These are phyloP conservation scores for Xenops minutus DNA, from an alignment of 2,797 vertebrate species.

Conservation along the genomic window DNA sequence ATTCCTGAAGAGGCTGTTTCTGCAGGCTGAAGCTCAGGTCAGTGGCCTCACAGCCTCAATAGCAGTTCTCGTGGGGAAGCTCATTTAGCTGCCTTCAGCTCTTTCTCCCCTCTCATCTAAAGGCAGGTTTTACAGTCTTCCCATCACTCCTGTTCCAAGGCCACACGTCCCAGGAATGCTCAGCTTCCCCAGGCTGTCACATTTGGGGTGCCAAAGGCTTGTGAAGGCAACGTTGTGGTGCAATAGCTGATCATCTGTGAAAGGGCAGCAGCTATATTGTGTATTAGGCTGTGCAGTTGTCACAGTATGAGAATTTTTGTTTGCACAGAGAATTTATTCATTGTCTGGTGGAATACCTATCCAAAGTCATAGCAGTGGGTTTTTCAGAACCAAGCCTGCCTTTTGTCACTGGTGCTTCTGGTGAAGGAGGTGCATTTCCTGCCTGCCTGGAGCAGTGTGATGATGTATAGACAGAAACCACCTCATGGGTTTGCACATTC, in stretches of 20 bases:
- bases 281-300: neutral
- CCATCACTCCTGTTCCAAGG: neutral
- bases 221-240: fast-evolving
- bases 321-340: neutral
- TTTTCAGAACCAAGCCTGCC: neutral
- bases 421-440: neutral
- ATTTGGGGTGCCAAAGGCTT: neutral
- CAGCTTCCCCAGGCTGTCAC: neutral
- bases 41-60: neutral
- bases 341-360: neutral
- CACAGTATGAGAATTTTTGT: too few relatives aligned
- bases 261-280: neutral
- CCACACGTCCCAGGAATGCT: neutral
- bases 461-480: neutral
- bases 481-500: neutral
- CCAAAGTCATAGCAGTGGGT: neutral
- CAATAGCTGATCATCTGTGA: fast-evolving
- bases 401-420: neutral
- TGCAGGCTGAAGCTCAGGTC: neutral
- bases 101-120: neutral
- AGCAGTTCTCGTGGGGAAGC: neutral
- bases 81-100: neutral
- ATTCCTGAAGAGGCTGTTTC: neutral
- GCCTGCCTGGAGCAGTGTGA: neutral
- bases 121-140: neutral